Evolutionary conservation across 1,140 invertebrate species (phyloP), one percentile per base, ranked within the genome.

Genomic region (Arion vulgaris): DNA sequence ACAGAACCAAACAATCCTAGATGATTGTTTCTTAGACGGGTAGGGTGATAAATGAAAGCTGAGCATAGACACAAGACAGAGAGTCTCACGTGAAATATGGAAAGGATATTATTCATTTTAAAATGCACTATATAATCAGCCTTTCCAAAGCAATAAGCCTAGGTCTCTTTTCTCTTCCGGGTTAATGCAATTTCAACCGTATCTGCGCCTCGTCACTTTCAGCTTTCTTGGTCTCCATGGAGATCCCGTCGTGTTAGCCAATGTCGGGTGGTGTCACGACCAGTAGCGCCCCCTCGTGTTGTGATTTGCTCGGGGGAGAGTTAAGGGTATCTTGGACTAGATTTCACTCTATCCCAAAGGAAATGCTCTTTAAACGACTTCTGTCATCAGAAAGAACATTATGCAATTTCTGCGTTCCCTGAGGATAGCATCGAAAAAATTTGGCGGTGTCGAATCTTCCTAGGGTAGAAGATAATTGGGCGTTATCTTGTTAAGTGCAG

Each of bases 261-360:
- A n/a, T 72, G 71, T 72, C 71, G 41, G 11, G 38, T 72, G 71
- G 71, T 72, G 71, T 72, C 71, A 72, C 36, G 71, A 45, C 71
- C 17, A 72, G 71, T 72, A 72, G 71, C 71, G 71, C 38, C 71
- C 15, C 71, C 41, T 72, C 71, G 28, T 72, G 71, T 72, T 72
- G 71, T 41, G 71, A 72, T 72, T 72, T 39, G 38, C 71, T 41
- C 71, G 17, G n/a, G 36, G 71, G 71, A 72, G 62, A 34, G n/a
- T 66, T 66, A 34, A 66, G 28, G 62, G 17, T 66, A 32, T 11
- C 11, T 57, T 28, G 11, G 4, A 13, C 62, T 34, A 32, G 62
- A 32, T 66, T 17, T 17, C 62, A 34, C 32, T 5, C 19, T 7
- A 66, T 34, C 28, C n/a, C 28, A 66, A 17, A 34, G 62, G 62